phyloP scores from a whole-genome alignment of 2,113 vertebrate species.

The Phycodurus eques region DNA sequence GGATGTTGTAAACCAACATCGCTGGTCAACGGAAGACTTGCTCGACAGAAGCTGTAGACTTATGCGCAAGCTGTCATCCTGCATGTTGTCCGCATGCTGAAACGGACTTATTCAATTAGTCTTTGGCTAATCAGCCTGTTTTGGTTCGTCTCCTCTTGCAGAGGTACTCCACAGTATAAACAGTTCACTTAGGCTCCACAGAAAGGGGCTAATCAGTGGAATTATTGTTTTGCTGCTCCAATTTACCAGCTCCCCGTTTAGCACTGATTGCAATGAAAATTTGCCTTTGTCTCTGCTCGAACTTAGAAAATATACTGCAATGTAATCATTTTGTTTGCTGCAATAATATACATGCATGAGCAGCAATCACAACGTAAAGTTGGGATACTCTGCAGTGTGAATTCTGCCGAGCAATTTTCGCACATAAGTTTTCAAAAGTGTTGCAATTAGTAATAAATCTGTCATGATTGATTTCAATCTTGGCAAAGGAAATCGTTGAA shows the following conservation, averaged over 20 bases:
- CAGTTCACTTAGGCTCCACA: slow-evolving; percentile 99
- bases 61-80: slow-evolving; percentile 95
- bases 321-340: slow-evolving; percentile 68
- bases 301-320: slow-evolving; percentile 73
- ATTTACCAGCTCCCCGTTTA: slow-evolving; percentile 98
- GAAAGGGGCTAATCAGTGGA: slow-evolving; percentile 99
- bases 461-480: slow-evolving; percentile 20
- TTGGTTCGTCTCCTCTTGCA: slow-evolving; percentile 99
- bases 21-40: neutral
- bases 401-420: neutral
- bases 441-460: slow-evolving; percentile 22
- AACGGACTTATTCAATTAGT: slow-evolving; percentile 99
- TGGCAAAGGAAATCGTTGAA: slow-evolving; percentile 11
- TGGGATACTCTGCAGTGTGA: slow-evolving; percentile 9
- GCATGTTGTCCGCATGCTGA: slow-evolving; percentile 93
- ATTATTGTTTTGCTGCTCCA: slow-evolving; percentile 99
- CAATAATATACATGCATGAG: slow-evolving; percentile 64
- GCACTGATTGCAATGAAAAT: slow-evolving; percentile 99
- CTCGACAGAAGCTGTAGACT: slow-evolving; percentile 88
- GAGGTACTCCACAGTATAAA: slow-evolving; percentile 99
- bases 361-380: slow-evolving; percentile 53
- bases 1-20: slow-evolving; percentile 21
- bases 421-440: slow-evolving; percentile 22
- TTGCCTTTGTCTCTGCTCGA: slow-evolving; percentile 79
- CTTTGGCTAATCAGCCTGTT: slow-evolving; percentile 99